Evolutionary conservation across 2,888 invertebrate genomes (phyloP).

Genomic region (Hedya salicella): DNA sequence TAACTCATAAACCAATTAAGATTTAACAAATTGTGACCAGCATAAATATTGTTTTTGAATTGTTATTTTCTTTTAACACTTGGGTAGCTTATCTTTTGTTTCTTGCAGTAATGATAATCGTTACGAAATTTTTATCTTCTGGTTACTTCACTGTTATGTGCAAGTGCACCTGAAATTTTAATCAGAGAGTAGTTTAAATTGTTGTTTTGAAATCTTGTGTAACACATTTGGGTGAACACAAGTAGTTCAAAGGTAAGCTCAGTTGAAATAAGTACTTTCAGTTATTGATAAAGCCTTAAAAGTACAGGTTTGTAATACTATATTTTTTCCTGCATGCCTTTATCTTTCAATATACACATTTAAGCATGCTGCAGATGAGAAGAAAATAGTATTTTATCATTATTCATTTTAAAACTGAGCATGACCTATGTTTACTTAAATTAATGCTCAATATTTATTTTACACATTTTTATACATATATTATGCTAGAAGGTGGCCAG

Average conservation of each 20-base stretch:
- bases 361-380: too few relatives aligned
- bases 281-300: background rate
- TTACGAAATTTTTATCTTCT: conserved; percentile 41
- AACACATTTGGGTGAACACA: background rate
- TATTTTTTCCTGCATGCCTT: too few relatives aligned
- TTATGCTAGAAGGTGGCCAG: too few relatives aligned
- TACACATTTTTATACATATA: background rate
- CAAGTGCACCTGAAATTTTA: conserved; percentile 31
- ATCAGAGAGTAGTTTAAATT: background rate
- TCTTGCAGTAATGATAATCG: conserved; percentile 36
- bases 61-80: conserved; percentile 21
- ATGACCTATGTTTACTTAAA: too few relatives aligned
- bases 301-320: background rate
- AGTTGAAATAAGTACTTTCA: background rate
- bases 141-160: conserved; percentile 39
- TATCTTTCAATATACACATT: too few relatives aligned
- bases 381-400: too few relatives aligned
- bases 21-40: background rate
- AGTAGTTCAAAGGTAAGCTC: background rate
- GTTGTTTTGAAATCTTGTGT: conserved; percentile 15
- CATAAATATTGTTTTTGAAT: background rate
- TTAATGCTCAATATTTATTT: background rate
- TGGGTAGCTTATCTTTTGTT: conserved; percentile 37
- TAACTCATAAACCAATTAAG: conserved; percentile 6
- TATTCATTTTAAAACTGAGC: too few relatives aligned